phyloP scores from a whole-genome alignment of 2,888 invertebrate genomes.

The Oegoconia quadripuncta region DNA sequence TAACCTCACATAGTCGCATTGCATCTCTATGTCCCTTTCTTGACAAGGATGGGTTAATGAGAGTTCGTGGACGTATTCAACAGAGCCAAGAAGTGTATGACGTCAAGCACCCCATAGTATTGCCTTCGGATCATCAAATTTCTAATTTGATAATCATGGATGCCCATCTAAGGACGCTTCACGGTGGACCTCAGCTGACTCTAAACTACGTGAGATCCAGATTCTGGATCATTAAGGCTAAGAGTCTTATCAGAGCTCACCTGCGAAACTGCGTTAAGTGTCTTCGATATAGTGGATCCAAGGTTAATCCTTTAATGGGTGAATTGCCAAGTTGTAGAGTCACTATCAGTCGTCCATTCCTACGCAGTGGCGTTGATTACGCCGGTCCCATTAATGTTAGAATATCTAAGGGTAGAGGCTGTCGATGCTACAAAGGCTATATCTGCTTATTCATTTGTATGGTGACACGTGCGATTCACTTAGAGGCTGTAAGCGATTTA shows the following conservation, averaged over 20 bases:
- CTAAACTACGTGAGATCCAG: slow-evolving; percentile 19
- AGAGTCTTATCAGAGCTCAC: background rate
- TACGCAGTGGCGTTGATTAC: slow-evolving; percentile 6
- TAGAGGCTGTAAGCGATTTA: slow-evolving; percentile 15
- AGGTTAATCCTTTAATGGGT: background rate
- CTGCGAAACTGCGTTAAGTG: slow-evolving; percentile 3
- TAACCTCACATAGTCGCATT: slow-evolving; percentile 6
- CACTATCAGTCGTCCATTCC: slow-evolving; percentile 4
- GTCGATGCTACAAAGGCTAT: slow-evolving; percentile 10
- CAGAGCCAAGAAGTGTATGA: slow-evolving; percentile 12
- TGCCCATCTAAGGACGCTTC: no score
- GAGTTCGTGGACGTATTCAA: slow-evolving; percentile 25
- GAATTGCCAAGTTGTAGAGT: background rate
- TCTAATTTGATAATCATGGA: slow-evolving; percentile 15
- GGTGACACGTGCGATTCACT: slow-evolving; percentile 15
- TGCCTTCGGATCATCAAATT: slow-evolving; percentile 15
- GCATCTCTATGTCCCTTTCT: slow-evolving; percentile 17
- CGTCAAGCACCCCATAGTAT: slow-evolving; percentile 24
- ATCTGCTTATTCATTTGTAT: slow-evolving; percentile 14
- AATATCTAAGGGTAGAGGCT: slow-evolving; percentile 11
- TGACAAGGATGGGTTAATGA: slow-evolving; percentile 18
- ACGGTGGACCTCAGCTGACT: slow-evolving; percentile 27
- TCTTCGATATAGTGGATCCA: slow-evolving; percentile 1
- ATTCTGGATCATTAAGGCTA: slow-evolving; percentile 23
- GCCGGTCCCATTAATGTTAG: slow-evolving; percentile 9